A percentile compares a stretch with the other conserved stretches of the same genome.
phyloP scores from a whole-genome alignment of 2,888 invertebrate species.

The Ormyrus rosae region DNA sequence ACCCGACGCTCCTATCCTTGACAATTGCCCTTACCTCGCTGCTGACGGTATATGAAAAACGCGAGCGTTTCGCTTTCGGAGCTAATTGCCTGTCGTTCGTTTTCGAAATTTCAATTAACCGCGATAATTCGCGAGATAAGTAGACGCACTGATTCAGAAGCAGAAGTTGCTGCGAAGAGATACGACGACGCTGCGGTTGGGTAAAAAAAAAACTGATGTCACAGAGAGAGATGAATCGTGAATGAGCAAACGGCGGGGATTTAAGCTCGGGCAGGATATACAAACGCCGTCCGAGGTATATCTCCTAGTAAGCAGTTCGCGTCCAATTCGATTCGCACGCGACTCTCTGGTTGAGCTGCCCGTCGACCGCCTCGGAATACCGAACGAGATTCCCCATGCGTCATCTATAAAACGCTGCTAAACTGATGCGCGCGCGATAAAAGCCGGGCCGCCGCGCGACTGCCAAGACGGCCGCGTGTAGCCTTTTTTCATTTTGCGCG shows the following conservation, averaged over 20 bases:
- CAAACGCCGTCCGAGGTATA: conserved; percentile 25
- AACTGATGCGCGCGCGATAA: conserved; percentile 51
- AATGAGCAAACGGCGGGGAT: neutral
- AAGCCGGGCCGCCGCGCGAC: conserved; percentile 9
- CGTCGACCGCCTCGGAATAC: conserved; percentile 64
- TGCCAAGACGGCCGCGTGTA: neutral
- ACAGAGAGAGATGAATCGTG: neutral
- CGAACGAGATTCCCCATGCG: conserved; percentile 65
- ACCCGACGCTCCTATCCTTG: neutral
- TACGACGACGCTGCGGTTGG: neutral
- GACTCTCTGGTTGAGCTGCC: conserved; percentile 27
- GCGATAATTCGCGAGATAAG: too few relatives aligned
- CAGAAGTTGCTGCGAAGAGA: too few relatives aligned
- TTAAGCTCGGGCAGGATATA: neutral
- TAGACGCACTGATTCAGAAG: too few relatives aligned
- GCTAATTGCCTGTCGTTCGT: too few relatives aligned
- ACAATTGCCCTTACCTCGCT: too few relatives aligned
- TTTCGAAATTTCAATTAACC: too few relatives aligned
- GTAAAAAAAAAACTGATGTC: conserved; percentile 8
- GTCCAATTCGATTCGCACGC: conserved; percentile 66
- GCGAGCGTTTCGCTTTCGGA: too few relatives aligned
- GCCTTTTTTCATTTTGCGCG: neutral
- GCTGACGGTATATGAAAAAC: too few relatives aligned
- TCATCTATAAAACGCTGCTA: conserved; percentile 53
- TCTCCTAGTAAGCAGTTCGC: conserved; percentile 59